A percentile compares a stretch with the other conserved stretches of the same genome.
phyloP scores from a whole-genome alignment of 2,888 invertebrate species.

The Hyposoter didymator region DNA sequence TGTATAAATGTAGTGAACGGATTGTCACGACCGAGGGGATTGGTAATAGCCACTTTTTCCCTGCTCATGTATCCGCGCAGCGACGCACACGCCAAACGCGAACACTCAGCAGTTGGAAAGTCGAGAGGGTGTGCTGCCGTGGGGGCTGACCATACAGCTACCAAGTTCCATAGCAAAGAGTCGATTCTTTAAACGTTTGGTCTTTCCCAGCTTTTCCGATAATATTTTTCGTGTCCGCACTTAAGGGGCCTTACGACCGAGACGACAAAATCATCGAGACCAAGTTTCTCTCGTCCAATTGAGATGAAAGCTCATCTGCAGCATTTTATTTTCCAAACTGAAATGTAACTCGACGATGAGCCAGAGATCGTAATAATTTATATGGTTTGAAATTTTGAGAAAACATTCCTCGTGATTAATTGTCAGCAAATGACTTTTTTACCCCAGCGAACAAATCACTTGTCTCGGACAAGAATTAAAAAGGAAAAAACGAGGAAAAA shows the following conservation, averaged over 20 bases:
- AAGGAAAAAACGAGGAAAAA: not conserved
- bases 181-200: constrained; percentile 17
- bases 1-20: constrained; percentile 11
- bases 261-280: constrained; percentile 6
- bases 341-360: not conserved
- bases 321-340: not conserved
- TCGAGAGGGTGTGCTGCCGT: constrained; percentile 47
- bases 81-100: constrained; percentile 57
- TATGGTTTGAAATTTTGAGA: not conserved
- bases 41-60: constrained; percentile 65
- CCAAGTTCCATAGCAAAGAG: not conserved
- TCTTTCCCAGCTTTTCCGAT: constrained; percentile 20
- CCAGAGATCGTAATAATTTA: not conserved
- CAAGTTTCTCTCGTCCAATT: constrained; percentile 6
- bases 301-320: not conserved
- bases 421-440: not conserved
- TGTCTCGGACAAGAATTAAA: not conserved
- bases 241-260: not conserved
- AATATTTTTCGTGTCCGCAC: constrained; percentile 9
- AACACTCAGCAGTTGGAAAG: constrained; percentile 45
- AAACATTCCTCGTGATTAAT: not conserved
- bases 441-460: constrained; percentile 1
- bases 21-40: constrained; percentile 41
- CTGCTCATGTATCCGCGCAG: constrained; percentile 44
- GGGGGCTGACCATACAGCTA: constrained; percentile 4